Conservation (phyloP, 2,113 vertebrate genomes). For the Pelmatolapia mariae region DNA sequence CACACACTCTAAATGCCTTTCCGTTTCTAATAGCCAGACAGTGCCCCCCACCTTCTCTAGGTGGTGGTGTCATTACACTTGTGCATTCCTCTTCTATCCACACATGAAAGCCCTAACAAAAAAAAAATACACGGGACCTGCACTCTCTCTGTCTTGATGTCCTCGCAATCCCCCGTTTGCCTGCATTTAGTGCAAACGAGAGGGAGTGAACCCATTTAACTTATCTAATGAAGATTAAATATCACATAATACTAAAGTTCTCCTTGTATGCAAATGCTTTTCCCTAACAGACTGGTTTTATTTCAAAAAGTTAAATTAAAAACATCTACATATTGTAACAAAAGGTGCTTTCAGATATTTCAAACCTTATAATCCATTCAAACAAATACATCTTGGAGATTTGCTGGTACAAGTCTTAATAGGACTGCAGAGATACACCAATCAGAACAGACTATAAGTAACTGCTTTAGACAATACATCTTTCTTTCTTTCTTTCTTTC, state of each 20-base stretch:
- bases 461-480: not conserved
- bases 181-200: not conserved
- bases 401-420: not conserved
- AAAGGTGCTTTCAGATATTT: not conserved
- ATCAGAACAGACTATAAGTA: not conserved
- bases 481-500: not conserved
- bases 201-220: not conserved
- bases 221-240: not conserved
- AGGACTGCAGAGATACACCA: not conserved
- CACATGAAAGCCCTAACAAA: not conserved
- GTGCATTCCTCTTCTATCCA: not conserved
- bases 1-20: not conserved
- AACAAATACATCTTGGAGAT: not conserved
- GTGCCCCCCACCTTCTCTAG: constrained; percentile 47
- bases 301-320: not conserved
- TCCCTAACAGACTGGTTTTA: not conserved
- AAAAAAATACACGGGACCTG: not conserved
- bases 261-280: not conserved
- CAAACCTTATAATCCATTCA: not conserved
- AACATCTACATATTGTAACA: not conserved
- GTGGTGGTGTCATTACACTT: constrained; percentile 18
- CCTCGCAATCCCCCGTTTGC: not conserved
- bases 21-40: constrained; percentile 45
- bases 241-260: not conserved
- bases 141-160: not conserved